Evolutionary conservation across 2,888 invertebrate species (phyloP).

Genomic region (Amiota mariae): DNA sequence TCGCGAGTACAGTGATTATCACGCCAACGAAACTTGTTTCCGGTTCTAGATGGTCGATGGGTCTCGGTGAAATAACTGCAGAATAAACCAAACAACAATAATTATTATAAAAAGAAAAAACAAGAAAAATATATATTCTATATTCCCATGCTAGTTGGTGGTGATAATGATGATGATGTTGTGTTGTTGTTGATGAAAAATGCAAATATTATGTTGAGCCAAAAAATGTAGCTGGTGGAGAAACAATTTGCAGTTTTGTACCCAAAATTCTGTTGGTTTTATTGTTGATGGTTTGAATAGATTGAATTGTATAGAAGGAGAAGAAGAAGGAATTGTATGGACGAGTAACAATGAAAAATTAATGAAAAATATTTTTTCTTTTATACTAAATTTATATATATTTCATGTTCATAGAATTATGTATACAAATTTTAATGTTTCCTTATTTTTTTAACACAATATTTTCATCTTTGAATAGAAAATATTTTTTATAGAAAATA

Average conservation of each 20-base stretch:
- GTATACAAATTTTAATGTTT: background rate
- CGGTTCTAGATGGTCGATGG: slow-evolving; percentile 76
- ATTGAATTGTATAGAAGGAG: background rate
- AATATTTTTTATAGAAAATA: no score
- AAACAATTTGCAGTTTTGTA: no score
- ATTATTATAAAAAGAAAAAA: slow-evolving; percentile 32
- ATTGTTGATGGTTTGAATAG: slow-evolving; percentile 11
- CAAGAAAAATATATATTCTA: slow-evolving; percentile 29
- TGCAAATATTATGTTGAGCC: slow-evolving; percentile 27
- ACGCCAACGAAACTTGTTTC: slow-evolving; percentile 78
- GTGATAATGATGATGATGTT: background rate
- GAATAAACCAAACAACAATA: slow-evolving; percentile 24
- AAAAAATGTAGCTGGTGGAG: background rate
- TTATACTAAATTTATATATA: slow-evolving; percentile 31
- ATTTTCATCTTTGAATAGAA: no score
- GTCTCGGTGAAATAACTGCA: slow-evolving; percentile 74
- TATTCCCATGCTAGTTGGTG: slow-evolving; percentile 5
- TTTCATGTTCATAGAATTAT: no score
- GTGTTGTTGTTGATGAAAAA: slow-evolving; percentile 8
- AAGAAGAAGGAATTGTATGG: no score
- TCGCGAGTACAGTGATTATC: slow-evolving; percentile 81
- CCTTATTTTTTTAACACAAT: background rate
- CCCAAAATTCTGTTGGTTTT: slow-evolving; percentile 4
- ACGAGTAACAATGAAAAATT: background rate
- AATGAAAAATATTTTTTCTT: slow-evolving; percentile 27